phyloP scores from a whole-genome alignment of 2,113 vertebrate genomes.

The Saguinus midas region DNA sequence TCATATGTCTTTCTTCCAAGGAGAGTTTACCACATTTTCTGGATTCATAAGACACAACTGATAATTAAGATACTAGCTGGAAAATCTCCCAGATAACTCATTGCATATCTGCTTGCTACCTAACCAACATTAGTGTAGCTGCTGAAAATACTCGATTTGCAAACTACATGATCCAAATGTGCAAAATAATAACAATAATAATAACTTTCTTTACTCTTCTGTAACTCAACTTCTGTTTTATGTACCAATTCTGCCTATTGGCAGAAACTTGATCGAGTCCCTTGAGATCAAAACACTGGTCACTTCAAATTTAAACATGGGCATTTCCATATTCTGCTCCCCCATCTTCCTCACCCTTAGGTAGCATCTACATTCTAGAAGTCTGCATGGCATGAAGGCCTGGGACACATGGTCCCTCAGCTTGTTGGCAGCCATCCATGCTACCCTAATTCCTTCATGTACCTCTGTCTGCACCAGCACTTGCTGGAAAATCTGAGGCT shows the following conservation, averaged over 20 bases:
- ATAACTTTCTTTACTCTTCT: background rate
- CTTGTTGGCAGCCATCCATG: background rate
- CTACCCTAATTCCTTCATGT: background rate
- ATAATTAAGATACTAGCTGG: background rate
- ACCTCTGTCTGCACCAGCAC: background rate
- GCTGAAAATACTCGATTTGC: background rate
- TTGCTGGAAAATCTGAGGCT: background rate
- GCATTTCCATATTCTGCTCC: background rate
- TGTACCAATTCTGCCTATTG: background rate
- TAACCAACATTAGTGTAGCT: background rate
- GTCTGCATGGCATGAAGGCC: too few species aligned
- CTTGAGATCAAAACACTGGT: background rate
- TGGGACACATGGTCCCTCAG: background rate
- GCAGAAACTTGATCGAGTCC: background rate
- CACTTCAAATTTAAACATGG: background rate
- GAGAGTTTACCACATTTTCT: conserved; percentile 5
- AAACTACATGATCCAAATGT: background rate
- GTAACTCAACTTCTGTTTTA: background rate
- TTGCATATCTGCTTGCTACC: background rate
- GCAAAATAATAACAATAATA: background rate
- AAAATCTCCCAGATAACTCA: background rate
- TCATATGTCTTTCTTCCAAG: background rate
- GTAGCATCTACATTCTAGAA: background rate
- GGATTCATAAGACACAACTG: background rate
- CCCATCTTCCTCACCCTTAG: background rate